Evolutionary conservation across 2,113 vertebrate genomes (phyloP), one percentile per base, ranked within the genome.

Genomic region (Xenopus borealis): DNA sequence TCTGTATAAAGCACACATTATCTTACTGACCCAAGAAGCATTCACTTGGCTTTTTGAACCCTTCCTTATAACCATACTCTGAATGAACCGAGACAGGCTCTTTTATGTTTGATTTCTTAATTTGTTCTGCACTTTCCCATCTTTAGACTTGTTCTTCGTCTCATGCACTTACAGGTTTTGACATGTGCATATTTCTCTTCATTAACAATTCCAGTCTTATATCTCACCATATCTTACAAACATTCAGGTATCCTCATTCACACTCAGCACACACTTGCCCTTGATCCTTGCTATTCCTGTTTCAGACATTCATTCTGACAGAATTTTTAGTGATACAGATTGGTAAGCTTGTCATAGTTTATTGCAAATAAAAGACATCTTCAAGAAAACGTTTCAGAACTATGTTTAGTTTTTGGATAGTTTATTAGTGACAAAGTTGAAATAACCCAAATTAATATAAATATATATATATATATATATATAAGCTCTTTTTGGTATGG

Each of bases 101-200:
- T 77, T 64, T 30, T 77, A 77, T 70, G n/a, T 53, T 69, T 70
- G 66, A 70, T 77, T 70, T 77, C 59, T 77, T 77, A 67, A 77
- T 77, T 77, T 70, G 67, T 77, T 77, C 66, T 30, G 47, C 66
- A 70, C 74, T 70, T 59, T 70, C 30, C 74, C 63, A 64, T 69
- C 74, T 70, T 45, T 68, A 69, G 61, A 45, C 73, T 64, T 53
- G 74, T 77, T 77, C 74, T 77, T 70, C 64, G 74, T 77, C 74
- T 77, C 47, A 30, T 70, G 47, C 67, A 33, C 74, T 77, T 69
- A 16, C 61, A 64, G 27, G 12, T 12, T 69, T 63, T 76, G 73
- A 77, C 74, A 77, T 40, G 74, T 53, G 59, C 67, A 53, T 57
- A 70, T 69, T 77, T 77, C 59, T 30, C 62, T 70, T 64, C 61